Conservation (phyloP, 2,888 invertebrate genomes). For the Tachina fera region DNA sequence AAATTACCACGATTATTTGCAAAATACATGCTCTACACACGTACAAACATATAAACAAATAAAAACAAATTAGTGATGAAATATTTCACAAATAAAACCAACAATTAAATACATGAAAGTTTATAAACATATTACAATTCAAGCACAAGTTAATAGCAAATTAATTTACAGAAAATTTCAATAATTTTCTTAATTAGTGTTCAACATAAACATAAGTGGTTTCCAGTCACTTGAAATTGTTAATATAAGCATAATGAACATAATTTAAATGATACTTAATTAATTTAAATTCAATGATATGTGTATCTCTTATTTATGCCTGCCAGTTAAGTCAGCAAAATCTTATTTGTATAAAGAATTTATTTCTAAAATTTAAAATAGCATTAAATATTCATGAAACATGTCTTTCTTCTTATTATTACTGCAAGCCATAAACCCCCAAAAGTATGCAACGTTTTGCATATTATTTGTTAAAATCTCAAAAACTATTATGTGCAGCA, state of each 20-base stretch:
- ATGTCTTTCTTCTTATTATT: not conserved
- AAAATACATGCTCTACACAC: not conserved
- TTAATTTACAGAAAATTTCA: not conserved
- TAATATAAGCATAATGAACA: not conserved
- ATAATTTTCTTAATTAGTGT: not conserved
- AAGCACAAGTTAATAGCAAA: not conserved
- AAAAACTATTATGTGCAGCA: no score
- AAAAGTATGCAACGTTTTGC: constrained; percentile 22
- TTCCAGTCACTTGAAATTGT: not conserved
- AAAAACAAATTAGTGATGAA: not conserved
- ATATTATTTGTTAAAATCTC: not conserved
- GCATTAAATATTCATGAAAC: not conserved
- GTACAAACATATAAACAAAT: not conserved
- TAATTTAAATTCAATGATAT: not conserved
- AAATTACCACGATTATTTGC: not conserved
- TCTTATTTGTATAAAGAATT: not conserved
- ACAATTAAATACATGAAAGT: not conserved
- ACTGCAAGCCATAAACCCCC: not conserved
- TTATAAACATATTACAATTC: not conserved
- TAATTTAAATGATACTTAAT: not conserved
- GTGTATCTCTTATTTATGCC: not conserved
- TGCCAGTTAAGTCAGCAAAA: not conserved
- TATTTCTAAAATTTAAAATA: not conserved
- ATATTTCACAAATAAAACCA: not conserved
- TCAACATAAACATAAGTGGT: not conserved